Evolutionary conservation across 1,140 invertebrate genomes (phyloP).

Genomic region (Drosophila pseudoobscura): DNA sequence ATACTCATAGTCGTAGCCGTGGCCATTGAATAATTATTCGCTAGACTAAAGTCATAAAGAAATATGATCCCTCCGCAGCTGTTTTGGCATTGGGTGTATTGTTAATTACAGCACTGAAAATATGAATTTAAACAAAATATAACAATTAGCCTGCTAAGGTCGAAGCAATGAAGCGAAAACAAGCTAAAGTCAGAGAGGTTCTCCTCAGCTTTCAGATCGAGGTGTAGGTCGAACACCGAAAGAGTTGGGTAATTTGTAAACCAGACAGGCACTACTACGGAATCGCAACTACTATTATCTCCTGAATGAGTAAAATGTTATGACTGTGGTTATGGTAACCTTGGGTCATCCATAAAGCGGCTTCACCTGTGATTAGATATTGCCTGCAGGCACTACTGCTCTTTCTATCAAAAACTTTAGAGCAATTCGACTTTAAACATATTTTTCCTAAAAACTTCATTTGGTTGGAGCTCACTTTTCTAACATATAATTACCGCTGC

Average conservation of each 20-base stretch:
- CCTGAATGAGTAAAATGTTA: not conserved
- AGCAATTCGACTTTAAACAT: not conserved
- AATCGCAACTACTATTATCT: constrained; percentile 24
- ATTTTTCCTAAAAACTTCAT: not conserved
- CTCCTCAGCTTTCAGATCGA: constrained; percentile 4
- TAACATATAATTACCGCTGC: not conserved
- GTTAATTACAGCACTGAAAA: constrained; percentile 37
- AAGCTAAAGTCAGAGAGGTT: constrained; percentile 7
- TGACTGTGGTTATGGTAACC: not conserved
- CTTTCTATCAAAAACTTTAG: no score
- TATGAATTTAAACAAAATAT: constrained; percentile 31
- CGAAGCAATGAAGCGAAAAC: constrained; percentile 23
- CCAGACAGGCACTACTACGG: not conserved
- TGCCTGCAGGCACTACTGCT: no score
- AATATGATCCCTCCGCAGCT: not conserved
- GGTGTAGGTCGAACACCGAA: constrained; percentile 22
- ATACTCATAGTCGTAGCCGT: not conserved
- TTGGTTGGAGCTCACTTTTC: no score
- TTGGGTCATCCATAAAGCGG: no score
- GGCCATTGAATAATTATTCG: constrained; percentile 35
- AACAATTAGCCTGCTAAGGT: constrained; percentile 53
- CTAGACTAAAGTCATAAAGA: constrained; percentile 5
- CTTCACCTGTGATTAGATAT: no score
- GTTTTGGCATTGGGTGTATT: constrained; percentile 5
- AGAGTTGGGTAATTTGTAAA: constrained; percentile 21